phyloP scores from a whole-genome alignment of 2,113 vertebrate species.

The Seriola quinqueradiata region DNA sequence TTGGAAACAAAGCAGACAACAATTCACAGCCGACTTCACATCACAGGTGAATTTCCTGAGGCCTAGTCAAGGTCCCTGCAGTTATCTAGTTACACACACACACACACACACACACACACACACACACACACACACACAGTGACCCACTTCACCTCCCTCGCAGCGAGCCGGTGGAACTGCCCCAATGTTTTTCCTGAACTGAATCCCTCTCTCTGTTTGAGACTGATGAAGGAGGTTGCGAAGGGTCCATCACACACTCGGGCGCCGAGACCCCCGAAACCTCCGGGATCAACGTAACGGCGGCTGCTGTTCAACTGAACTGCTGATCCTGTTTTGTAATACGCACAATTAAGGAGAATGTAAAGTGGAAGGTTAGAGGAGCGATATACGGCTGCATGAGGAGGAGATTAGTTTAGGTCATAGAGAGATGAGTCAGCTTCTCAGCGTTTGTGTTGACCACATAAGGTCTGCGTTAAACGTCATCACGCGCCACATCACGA shows the following conservation, averaged over 20 bases:
- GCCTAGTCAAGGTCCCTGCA: conserved; percentile 34
- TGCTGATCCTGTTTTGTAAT: too few relatives aligned
- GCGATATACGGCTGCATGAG: too few relatives aligned
- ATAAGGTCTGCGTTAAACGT: too few relatives aligned
- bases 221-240: neutral
- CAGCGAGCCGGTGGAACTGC: neutral
- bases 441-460: too few relatives aligned
- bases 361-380: too few relatives aligned
- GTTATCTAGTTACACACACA: conserved; percentile 12
- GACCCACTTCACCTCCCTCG: conserved; percentile 31
- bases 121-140: neutral
- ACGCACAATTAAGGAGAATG: too few relatives aligned
- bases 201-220: conserved; percentile 30
- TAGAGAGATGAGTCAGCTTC: too few relatives aligned
- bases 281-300: neutral
- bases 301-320: too few relatives aligned
- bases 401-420: too few relatives aligned
- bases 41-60: conserved; percentile 56
- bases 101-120: too few relatives aligned
- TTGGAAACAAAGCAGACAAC: conserved; percentile 30
- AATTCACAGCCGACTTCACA: conserved; percentile 39
- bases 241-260: neutral
- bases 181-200: conserved; percentile 13
- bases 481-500: too few relatives aligned
- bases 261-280: too few relatives aligned